Evolutionary conservation across 2,797 vertebrate genomes (phyloP).

Genomic region (Pyrocephalus nanus): DNA sequence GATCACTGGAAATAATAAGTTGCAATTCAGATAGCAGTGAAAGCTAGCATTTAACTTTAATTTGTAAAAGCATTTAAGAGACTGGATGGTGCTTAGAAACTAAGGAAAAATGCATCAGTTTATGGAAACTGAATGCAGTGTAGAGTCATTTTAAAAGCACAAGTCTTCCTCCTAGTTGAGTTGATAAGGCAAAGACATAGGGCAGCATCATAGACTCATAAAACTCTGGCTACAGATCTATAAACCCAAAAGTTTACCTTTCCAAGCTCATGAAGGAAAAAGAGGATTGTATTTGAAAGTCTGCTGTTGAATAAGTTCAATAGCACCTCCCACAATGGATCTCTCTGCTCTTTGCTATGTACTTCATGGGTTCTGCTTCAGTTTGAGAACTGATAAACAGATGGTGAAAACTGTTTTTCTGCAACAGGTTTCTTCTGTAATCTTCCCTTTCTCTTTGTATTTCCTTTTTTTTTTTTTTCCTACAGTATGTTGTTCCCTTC

Average conservation of each 20-base stretch:
- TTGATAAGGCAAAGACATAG: neutral
- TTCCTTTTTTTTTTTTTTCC: neutral
- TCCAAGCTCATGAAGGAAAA: neutral
- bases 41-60: constrained; percentile 3
- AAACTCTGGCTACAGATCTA: neutral
- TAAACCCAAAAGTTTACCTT: neutral
- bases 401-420: neutral
- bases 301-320: neutral
- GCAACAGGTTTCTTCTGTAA: neutral
- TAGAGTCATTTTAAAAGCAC: neutral
- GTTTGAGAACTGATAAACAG: neutral
- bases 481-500: neutral
- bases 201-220: neutral
- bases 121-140: neutral
- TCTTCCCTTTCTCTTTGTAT: neutral
- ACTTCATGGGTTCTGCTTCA: neutral
- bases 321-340: neutral
- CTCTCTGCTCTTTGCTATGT: neutral
- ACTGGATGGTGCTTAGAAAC: constrained; percentile 2
- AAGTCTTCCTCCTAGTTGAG: neutral
- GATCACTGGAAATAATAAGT: constrained; percentile 20
- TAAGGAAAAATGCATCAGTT: neutral
- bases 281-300: neutral
- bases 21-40: neutral
- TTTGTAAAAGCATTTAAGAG: constrained; percentile 31